These are phyloP conservation scores for Leucozona laternaria DNA, from an alignment of 2,888 invertebrate species.

Conservation along the genomic window DNA sequence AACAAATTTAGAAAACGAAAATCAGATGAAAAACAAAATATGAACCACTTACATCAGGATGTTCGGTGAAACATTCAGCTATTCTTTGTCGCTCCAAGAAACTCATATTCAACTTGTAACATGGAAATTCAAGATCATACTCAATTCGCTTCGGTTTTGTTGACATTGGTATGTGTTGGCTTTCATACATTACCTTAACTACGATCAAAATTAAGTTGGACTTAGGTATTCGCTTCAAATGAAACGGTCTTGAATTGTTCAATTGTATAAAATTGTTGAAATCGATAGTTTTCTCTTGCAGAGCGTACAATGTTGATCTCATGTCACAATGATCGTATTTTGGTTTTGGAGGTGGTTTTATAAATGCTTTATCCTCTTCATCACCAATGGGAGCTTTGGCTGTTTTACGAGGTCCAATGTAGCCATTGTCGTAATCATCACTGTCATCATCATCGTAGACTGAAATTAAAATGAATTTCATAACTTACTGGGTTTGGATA, in stretches of 20 bases:
- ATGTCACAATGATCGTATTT: constrained; percentile 88
- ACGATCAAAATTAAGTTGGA: constrained; percentile 92
- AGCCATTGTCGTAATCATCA: constrained; percentile 83
- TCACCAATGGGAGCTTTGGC: constrained; percentile 81
- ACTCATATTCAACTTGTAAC: constrained; percentile 90
- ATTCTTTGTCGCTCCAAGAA: constrained; percentile 88
- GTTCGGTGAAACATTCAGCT: constrained; percentile 91
- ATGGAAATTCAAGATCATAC: constrained; percentile 86
- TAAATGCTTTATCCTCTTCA: constrained; percentile 83
- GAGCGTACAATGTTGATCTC: constrained; percentile 88
- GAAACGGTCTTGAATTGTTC: constrained; percentile 86
- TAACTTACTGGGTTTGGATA: neutral
- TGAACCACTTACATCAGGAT: constrained; percentile 86
- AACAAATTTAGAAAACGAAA: neutral
- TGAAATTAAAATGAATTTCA: constrained; percentile 53
- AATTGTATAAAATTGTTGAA: constrained; percentile 83
- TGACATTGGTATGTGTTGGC: constrained; percentile 83
- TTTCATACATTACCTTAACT: constrained; percentile 85
- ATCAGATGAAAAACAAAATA: neutral
- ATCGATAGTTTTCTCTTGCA: constrained; percentile 85
- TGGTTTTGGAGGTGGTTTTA: constrained; percentile 80
- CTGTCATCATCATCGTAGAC: constrained; percentile 83
- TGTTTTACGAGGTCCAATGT: constrained; percentile 77
- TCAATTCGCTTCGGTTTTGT: constrained; percentile 85
- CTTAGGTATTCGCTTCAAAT: constrained; percentile 89